Base-by-base conservation (phyloP, 1,140 invertebrate species). In the Onthophagus taurus region DNA sequence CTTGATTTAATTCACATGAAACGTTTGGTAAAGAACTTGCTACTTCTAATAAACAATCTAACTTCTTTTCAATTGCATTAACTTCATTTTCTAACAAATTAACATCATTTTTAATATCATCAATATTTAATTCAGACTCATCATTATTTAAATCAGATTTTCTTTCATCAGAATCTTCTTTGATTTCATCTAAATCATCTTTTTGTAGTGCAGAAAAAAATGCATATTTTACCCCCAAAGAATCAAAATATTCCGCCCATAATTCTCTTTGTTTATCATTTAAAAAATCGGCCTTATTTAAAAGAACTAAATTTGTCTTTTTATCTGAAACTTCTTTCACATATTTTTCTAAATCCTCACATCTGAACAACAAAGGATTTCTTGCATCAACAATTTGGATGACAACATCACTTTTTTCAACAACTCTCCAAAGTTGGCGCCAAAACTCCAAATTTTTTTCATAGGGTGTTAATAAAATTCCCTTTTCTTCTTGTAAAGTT, bases 371-470 rank as follows among this genome's bases (percentile, higher is more conserved):
- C 20, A 97, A 63, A 2, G 96, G 96, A 75, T 99, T 97, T 53
- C 97, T 74, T 1, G 90, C 93, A 75, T 99, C 97, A 0, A 99
- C 82, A 54, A 99, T 93, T 65, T 99, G 92, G 8, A 97, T 80
- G 17, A 99, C 70, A 18, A 99, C 75, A 71, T 99, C 91, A 63
- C 92, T 94, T 50, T 88, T 79, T 63, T 99, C 97, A 17, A 99
- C 78, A 2, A 98, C 96, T 52, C 96, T 76, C 97, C 97, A 99
- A 2, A 99, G 65, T 65, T 99, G 96, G 34, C 93, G 76, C 97
- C 97, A 99, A 54, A 99, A 90, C 63, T 99, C 93, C 8, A 99
- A 65, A 70, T 99, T 99, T 57, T 92, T 91, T 59, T 99, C 97
- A 70, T 95, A 99, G 0, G 96, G 97, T 2, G 96, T 99, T 41